Evolutionary conservation across 2,113 vertebrate genomes (phyloP).

Genomic region (Crotalus horridus): DNA sequence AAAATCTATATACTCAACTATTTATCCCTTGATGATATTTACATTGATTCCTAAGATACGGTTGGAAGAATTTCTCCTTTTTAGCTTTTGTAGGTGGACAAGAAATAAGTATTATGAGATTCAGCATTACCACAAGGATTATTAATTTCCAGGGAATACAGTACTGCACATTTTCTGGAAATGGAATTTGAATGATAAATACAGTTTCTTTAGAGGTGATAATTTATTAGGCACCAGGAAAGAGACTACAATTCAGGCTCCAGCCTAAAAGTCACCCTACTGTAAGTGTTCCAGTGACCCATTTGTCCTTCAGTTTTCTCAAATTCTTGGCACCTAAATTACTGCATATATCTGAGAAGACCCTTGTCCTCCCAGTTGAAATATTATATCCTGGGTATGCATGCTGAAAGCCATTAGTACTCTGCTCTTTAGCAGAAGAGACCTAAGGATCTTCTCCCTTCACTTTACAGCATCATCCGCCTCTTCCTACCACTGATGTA

Average conservation of each 20-base stretch:
- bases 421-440: not conserved
- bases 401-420: not conserved
- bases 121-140: not conserved
- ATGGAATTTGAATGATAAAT: not conserved
- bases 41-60: not conserved
- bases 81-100: not conserved
- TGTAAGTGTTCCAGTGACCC: not conserved
- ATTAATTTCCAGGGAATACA: not conserved
- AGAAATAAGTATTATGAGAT: not conserved
- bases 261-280: not conserved
- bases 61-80: not conserved
- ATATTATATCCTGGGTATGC: not conserved
- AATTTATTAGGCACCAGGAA: not conserved
- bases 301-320: not conserved
- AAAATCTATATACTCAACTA: not conserved
- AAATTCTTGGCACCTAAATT: not conserved
- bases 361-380: not conserved
- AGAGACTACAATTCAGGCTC: not conserved
- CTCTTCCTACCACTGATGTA: not conserved
- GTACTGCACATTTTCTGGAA: not conserved
- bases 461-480: not conserved
- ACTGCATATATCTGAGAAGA: not conserved
- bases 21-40: not conserved
- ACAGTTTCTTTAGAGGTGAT: not conserved
- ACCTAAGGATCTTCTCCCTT: not conserved